Evolutionary conservation across 2,888 invertebrate species (phyloP).

Genomic region (Sussaba pulchella): DNA sequence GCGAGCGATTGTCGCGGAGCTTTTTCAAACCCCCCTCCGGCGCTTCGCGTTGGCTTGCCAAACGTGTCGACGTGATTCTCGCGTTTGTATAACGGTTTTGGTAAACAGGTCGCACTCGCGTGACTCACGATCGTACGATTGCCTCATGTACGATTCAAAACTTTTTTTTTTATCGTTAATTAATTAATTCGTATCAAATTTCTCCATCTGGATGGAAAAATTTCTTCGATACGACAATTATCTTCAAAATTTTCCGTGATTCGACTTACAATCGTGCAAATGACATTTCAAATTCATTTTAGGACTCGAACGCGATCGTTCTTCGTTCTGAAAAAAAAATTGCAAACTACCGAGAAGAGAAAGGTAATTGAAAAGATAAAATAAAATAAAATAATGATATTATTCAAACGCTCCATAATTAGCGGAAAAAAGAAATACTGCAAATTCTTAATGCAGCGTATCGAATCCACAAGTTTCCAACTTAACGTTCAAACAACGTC

Average conservation of each 20-base stretch:
- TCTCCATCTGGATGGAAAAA: too few species aligned
- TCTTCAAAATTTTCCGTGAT: too few species aligned
- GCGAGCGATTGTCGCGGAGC: neutral
- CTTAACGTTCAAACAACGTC: too few species aligned
- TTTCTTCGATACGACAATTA: too few species aligned
- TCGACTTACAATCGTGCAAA: too few species aligned
- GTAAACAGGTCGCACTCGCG: slow-evolving; percentile 38
- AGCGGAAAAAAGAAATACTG: too few species aligned
- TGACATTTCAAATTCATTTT: neutral
- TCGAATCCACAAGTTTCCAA: too few species aligned
- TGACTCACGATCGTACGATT: slow-evolving; percentile 50
- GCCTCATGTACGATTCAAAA: slow-evolving; percentile 13
- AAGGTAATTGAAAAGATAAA: neutral
- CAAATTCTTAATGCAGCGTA: too few species aligned
- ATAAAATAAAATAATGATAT: neutral
- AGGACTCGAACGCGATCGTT: neutral
- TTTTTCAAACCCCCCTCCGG: slow-evolving; percentile 66
- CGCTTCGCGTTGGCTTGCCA: slow-evolving; percentile 73
- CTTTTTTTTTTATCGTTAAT: neutral
- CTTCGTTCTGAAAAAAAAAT: neutral
- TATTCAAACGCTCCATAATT: too few species aligned
- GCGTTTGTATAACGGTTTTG: slow-evolving; percentile 33
- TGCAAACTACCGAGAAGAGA: neutral
- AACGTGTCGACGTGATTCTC: slow-evolving; percentile 70
- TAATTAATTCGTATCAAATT: neutral